These are phyloP conservation scores for Zaprionus davidi DNA, from an alignment of 1,140 invertebrate species.

Conservation along the genomic window DNA sequence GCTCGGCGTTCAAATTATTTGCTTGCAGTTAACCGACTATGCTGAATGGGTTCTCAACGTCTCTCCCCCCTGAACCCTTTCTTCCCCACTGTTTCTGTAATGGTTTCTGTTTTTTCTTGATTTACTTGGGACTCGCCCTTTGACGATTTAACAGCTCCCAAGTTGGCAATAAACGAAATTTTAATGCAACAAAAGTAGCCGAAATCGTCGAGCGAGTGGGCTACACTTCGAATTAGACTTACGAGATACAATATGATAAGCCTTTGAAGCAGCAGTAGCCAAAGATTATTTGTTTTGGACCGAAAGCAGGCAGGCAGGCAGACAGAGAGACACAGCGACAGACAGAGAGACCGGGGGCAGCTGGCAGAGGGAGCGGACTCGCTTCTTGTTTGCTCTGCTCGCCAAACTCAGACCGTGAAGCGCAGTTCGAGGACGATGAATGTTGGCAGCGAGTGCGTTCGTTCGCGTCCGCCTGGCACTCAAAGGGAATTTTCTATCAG, in stretches of 20 bases:
- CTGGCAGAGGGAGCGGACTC: not conserved
- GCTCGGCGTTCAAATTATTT: not conserved
- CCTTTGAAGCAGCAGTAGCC: slow-evolving; percentile 43
- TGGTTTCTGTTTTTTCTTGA: not conserved
- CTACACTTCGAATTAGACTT: slow-evolving; percentile 43
- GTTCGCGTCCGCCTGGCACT: slow-evolving; percentile 28
- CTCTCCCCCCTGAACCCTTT: too few species aligned
- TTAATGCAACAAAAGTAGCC: slow-evolving; percentile 45
- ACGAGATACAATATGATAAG: slow-evolving; percentile 47
- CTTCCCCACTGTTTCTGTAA: not conserved
- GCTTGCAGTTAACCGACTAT: not conserved
- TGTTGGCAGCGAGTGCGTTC: slow-evolving; percentile 13
- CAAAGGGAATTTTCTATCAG: slow-evolving; percentile 51
- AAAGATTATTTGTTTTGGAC: slow-evolving; percentile 48
- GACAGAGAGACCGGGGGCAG: not conserved
- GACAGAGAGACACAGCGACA: not conserved
- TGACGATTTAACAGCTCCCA: slow-evolving; percentile 53
- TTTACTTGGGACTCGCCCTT: slow-evolving; percentile 26
- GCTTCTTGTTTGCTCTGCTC: slow-evolving; percentile 36
- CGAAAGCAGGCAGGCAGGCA: not conserved
- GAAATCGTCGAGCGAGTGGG: slow-evolving; percentile 13
- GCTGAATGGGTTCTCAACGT: not conserved
- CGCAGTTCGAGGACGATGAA: slow-evolving; percentile 38
- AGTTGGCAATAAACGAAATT: slow-evolving; percentile 52
- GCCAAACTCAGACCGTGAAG: slow-evolving; percentile 24